Base-by-base conservation (phyloP, 2,113 vertebrate genomes). In the Castor canadensis region DNA sequence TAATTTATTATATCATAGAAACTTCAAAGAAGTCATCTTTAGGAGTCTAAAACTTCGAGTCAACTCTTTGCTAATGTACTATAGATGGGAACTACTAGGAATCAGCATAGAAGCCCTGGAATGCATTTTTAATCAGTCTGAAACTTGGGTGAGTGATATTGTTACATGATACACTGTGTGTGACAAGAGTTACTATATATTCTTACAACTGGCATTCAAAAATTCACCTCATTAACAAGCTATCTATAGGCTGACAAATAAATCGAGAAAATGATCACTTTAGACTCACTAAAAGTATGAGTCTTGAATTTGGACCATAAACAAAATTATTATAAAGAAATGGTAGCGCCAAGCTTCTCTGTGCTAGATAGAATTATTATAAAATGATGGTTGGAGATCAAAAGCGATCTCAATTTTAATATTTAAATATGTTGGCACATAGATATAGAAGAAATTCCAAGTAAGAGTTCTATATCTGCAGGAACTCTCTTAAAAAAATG, bases 401-500 rank as follows among this genome's bases (percentile, higher is more conserved):
- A 95, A 94, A 93, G 40, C 11, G 47, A 62, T 56, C 89, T 89
- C 80, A 82, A 4, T 58, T 17, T 86, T 94, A 93, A 87, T 87
- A 91, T 96, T 96, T 90, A 95, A 96, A 52, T 87, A 84, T 71
- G 16, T 89, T 56, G 32, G 32, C 49, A 66, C 62, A 87, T 64
- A 89, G 58, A 92, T 95, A 62, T 84, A 93, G 58, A 94, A 87
- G 87, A 91, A 96, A 91, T 54, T 91, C 54, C 47, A 89, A 71
- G 20, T 84, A 76, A 93, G 83, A 92, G 30, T 75, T 96, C 79
- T 52, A 6, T n/a, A 12, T 92, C 77, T 40, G 5, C 16, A 52
- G 52, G 0, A 96, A 93, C 94, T 71, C 1, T 86, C 28, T 95
- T 97, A 38, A 95, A 40, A 95, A 98, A 96, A 87, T 81, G 40